A percentile compares a stretch with the other conserved stretches of the same genome.
Conservation (phyloP, 2,113 vertebrate genomes). For the Calidris pygmaea region DNA sequence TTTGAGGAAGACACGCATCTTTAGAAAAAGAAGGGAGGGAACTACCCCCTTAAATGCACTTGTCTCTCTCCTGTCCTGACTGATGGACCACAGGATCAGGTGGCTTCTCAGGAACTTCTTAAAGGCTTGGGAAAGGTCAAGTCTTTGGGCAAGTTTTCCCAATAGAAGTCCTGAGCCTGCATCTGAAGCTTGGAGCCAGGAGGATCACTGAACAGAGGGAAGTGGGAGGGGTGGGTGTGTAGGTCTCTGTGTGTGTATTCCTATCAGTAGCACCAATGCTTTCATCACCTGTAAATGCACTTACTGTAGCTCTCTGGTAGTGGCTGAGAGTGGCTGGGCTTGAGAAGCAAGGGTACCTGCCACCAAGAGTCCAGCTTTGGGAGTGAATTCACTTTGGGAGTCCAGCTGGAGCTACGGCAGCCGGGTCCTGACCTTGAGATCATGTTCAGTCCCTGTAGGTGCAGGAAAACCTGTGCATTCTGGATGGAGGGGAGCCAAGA, state of each 20-base stretch:
- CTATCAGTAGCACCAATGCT: slow-evolving; percentile 69
- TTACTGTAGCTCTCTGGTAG: slow-evolving; percentile 60
- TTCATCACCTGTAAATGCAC: slow-evolving; percentile 71
- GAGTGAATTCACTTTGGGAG: neutral
- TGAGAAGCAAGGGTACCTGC: neutral
- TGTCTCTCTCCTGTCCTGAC: slow-evolving; percentile 35
- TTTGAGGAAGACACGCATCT: slow-evolving; percentile 97
- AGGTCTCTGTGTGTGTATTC: slow-evolving; percentile 62
- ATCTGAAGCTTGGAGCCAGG: slow-evolving; percentile 31
- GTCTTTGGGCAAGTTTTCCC: slow-evolving; percentile 30
- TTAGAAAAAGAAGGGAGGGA: slow-evolving; percentile 69
- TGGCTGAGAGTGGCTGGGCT: slow-evolving; percentile 3
- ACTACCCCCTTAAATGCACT: neutral
- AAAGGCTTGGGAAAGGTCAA: slow-evolving; percentile 10
- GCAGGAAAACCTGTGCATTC: neutral
- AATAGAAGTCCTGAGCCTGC: slow-evolving; percentile 25
- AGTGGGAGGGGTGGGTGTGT: slow-evolving; percentile 34
- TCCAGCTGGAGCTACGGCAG: neutral
- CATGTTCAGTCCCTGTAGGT: neutral
- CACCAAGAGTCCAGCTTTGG: neutral
- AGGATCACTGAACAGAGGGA: slow-evolving; percentile 53
- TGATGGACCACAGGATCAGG: slow-evolving; percentile 23
- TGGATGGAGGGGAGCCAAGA: neutral
- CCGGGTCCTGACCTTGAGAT: neutral
- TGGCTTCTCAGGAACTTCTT: slow-evolving; percentile 65